These are phyloP conservation scores for Hydra vulgaris DNA, from an alignment of 30 jellyfish, hydroid and myxozoan species.

Conservation along the genomic window DNA sequence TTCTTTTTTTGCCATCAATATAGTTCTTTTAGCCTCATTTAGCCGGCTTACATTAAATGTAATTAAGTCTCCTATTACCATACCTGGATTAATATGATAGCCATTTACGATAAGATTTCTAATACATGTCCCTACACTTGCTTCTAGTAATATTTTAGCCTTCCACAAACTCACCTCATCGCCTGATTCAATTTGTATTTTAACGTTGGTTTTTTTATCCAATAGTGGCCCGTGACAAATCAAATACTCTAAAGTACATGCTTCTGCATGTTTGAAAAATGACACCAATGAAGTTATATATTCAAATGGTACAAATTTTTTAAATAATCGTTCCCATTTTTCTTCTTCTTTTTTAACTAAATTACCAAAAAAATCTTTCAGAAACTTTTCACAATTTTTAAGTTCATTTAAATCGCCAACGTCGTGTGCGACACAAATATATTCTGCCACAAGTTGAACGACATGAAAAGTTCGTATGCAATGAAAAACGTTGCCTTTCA, in stretches of 20 bases:
- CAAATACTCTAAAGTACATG: background rate
- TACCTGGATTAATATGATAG: conserved; percentile 56
- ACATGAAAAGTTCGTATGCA: conserved; percentile 84
- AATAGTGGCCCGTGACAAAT: conserved; percentile 11
- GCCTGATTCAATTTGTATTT: conserved; percentile 20
- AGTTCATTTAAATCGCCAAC: background rate
- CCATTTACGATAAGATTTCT: conserved; percentile 55
- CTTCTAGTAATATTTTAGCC: conserved; percentile 52
- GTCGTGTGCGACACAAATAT: conserved; percentile 15
- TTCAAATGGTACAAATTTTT: conserved; percentile 58
- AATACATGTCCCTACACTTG: conserved; percentile 52
- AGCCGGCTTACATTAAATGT: background rate
- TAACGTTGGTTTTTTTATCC: background rate
- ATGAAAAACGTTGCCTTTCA: conserved; percentile 88
- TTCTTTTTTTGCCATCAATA: background rate
- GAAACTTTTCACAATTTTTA: conserved; percentile 19
- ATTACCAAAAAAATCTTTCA: conserved; percentile 28
- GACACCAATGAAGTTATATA: conserved; percentile 7
- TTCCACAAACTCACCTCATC: conserved; percentile 54
- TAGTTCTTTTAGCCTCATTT: background rate
- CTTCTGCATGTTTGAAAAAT: conserved; percentile 12
- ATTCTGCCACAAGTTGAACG: conserved; percentile 60
- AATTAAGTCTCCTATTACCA: background rate
- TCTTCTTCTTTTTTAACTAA: conserved; percentile 27
- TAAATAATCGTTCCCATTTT: conserved; percentile 54